Evolutionary conservation across 2,113 vertebrate genomes (phyloP), one percentile per base, ranked within the genome.

Genomic region (Neotoma lepida): DNA sequence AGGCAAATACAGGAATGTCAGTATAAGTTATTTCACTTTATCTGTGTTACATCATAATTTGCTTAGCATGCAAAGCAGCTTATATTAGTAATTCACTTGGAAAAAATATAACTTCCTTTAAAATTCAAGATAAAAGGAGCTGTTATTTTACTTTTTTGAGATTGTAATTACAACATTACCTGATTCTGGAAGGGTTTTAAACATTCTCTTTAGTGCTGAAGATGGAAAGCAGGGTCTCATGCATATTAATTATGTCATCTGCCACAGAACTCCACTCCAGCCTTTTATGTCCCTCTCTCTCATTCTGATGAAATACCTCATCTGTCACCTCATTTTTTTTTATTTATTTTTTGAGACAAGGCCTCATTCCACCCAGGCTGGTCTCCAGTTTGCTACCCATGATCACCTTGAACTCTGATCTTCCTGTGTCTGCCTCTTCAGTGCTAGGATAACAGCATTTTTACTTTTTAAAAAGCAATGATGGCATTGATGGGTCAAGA

Each of bases 51-150:
- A 0, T 49, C n/a, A 26, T 73, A 71, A 85, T 26, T 24, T 56
- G 28, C 85, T 68, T 85, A 73, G 46, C 54, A 66, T n/a, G 90
- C 73, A 88, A 88, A 56, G 87, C 85, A 70, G 71, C 89, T 73
- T 88, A 41, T 18, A 70, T 73, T 88, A 77, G 49, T 33, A 84
- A 44, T 44, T 81, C 49, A 51, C 51, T 66, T 61, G 30, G 66
- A 77, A 82, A 80, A 80, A 82, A 82, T 17, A 63, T 30, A 84
- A 84, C 7, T 61, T 61, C 39, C n/a, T 30, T 84, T 84, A 63
- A 84, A 63, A 56, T 81, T 77, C 46, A 88, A 81, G 46, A 28
- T 49, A 54, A 88, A 93, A 84, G 82, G 14, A 85, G 7, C 68
- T 88, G 2, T 92, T 54, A 61, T 64, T 89, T 86, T 82, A 33